Base-by-base conservation (phyloP, 2,888 invertebrate genomes). In the Lottia gigantea region DNA sequence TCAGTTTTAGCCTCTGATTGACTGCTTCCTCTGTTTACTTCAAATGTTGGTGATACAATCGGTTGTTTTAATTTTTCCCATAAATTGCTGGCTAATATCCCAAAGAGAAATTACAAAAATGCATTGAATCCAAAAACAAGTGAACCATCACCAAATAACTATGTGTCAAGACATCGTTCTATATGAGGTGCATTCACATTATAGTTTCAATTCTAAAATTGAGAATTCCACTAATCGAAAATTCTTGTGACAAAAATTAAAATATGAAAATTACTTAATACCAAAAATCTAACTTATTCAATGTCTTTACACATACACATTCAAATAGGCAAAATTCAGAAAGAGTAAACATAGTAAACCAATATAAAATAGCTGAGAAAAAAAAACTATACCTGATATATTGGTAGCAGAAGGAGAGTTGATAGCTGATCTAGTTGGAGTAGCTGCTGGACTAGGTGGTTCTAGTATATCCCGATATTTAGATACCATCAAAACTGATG, bases 401-500 rank as follows among this genome's bases (percentile, higher is more conserved):
- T 77, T 76, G 66, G 72, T 71, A n/a, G 68, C 74, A 46, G 84
- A 79, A 16, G 81, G 80, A 47, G 80, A 77, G 64, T 76, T 75
- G 47, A 72, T 72, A 11, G 78, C 73, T 11, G 68, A 67, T 16
- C 74, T 65, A 49, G 1, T 68, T 63, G 78, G 84, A 47, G 80
- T 84, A 67, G 79, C 83, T 71, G 78, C 84, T 74, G 85, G 89
- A 68, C 82, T 85, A 12, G 89, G 89, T 7, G 99, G 98, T 90
- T 99, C 99, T 86, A 99, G 90, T 81, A 99, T 98, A 89, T 99
- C 99, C 66, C 99, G 93, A 90, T 99, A 99, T 89, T 99, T 97
- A 63, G 98, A 99, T 78, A 99, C 99, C 99, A 99, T 99, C 87
- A 99, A 91, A 81, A 99, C 99, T 46, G 98, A 98, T 86, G 98